Conservation (phyloP, 2,888 invertebrate genomes). For the Nephrotoma guestfalica region DNA sequence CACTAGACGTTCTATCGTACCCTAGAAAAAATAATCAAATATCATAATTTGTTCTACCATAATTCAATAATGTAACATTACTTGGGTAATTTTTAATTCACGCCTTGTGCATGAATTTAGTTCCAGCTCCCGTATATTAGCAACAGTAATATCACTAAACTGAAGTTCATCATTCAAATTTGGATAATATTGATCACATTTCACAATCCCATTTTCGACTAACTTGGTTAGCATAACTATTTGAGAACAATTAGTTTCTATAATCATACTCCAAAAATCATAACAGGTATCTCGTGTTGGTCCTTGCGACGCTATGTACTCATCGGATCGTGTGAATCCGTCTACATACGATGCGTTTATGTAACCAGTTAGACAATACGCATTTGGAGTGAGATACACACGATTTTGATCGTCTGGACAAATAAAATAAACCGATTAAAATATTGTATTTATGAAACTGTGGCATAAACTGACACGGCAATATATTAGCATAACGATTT, state of each 20-base stretch:
- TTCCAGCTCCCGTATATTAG: slow-evolving; percentile 36
- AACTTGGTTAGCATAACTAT: slow-evolving; percentile 59
- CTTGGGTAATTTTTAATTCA: slow-evolving; percentile 41
- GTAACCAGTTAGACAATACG: slow-evolving; percentile 48
- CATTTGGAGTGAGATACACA: slow-evolving; percentile 41
- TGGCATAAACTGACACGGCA: slow-evolving; percentile 44
- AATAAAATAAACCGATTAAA: slow-evolving; percentile 21
- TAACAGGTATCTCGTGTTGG: slow-evolving; percentile 48
- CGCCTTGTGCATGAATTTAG: slow-evolving; percentile 45
- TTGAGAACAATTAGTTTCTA: slow-evolving; percentile 49
- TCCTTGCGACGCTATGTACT: slow-evolving; percentile 63
- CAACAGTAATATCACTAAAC: slow-evolving; percentile 44
- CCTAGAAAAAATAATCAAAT: background rate
- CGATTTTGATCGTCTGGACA: slow-evolving; percentile 47
- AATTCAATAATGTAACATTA: background rate
- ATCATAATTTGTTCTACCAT: no score
- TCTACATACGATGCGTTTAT: slow-evolving; percentile 62
- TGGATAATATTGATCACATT: slow-evolving; percentile 58
- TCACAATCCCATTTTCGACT: slow-evolving; percentile 43
- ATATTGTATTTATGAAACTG: slow-evolving; percentile 17
- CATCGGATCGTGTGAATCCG: slow-evolving; percentile 46
- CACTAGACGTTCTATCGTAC: slow-evolving; percentile 26
- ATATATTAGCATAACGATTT: slow-evolving; percentile 57
- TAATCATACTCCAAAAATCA: slow-evolving; percentile 65
- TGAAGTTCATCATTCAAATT: slow-evolving; percentile 40